Conservation (phyloP, 2,797 vertebrate species). For the Acipenser oxyrinchus region DNA sequence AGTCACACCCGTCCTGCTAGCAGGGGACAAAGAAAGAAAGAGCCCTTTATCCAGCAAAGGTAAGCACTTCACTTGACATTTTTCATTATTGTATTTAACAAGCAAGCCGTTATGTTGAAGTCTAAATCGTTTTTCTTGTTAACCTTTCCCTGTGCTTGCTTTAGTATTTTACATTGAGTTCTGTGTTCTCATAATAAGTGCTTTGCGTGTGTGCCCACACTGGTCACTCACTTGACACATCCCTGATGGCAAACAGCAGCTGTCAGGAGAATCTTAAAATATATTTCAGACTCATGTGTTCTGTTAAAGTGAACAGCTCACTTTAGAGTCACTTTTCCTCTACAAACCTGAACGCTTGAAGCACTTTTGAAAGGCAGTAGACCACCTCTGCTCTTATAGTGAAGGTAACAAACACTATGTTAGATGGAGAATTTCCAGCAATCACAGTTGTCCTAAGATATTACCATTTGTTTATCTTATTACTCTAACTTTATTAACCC, state of each 20-base stretch:
- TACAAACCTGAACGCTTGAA: background rate
- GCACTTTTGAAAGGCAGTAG: too few relatives aligned
- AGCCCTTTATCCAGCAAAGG: background rate
- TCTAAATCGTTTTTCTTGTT: too few relatives aligned
- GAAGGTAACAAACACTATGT: too few relatives aligned
- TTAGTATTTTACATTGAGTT: too few relatives aligned
- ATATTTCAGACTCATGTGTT: background rate
- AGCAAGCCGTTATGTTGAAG: too few relatives aligned
- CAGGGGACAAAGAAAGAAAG: background rate
- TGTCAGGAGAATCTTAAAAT: background rate
- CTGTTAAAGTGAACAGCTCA: background rate
- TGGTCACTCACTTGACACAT: background rate
- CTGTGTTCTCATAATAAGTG: background rate
- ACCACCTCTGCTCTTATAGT: too few relatives aligned
- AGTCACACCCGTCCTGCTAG: background rate
- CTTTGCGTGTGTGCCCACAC: background rate
- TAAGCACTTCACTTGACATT: background rate
- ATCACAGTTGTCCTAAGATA: too few relatives aligned
- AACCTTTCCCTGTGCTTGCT: too few relatives aligned
- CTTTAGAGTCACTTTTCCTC: background rate
- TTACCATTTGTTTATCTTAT: too few relatives aligned
- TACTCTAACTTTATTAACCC: too few relatives aligned
- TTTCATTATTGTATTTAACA: background rate
- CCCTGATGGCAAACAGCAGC: background rate
- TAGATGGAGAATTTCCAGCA: too few relatives aligned